These are phyloP conservation scores for Clarias batrachus DNA, from an alignment of 2,113 vertebrate genomes.

Conservation along the genomic window DNA sequence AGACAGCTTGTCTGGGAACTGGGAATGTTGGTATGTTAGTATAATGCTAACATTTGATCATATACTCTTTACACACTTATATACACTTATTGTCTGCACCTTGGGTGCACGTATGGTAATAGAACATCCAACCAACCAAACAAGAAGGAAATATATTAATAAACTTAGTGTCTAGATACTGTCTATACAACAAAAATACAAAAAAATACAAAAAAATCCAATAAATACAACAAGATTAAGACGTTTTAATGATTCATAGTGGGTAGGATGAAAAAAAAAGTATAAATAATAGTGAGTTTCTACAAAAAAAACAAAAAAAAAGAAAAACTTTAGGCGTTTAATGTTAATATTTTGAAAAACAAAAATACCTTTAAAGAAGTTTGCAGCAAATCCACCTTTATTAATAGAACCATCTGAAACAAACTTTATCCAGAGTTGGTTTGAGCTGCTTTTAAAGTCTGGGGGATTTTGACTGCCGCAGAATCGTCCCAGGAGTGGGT, in stretches of 20 bases:
- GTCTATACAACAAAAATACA: background rate
- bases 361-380: conserved; percentile 91
- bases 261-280: background rate
- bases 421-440: conserved; percentile 96
- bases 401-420: conserved; percentile 97
- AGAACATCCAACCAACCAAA: background rate
- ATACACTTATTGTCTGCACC: background rate
- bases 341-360: background rate
- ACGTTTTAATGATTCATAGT: background rate
- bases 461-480: conserved; percentile 96
- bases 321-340: background rate
- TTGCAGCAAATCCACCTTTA: conserved; percentile 95
- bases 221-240: background rate
- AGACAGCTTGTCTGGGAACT: background rate
- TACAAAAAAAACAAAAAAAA: background rate
- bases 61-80: background rate
- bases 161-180: background rate
- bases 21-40: background rate
- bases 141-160: background rate
- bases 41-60: background rate
- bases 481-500: conserved; percentile 92
- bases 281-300: background rate
- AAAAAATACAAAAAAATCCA: background rate
- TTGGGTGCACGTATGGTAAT: background rate
- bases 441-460: conserved; percentile 89